These are phyloP conservation scores for Seladonia tumulorum DNA, from an alignment of 2,888 invertebrate genomes.

Conservation along the genomic window DNA sequence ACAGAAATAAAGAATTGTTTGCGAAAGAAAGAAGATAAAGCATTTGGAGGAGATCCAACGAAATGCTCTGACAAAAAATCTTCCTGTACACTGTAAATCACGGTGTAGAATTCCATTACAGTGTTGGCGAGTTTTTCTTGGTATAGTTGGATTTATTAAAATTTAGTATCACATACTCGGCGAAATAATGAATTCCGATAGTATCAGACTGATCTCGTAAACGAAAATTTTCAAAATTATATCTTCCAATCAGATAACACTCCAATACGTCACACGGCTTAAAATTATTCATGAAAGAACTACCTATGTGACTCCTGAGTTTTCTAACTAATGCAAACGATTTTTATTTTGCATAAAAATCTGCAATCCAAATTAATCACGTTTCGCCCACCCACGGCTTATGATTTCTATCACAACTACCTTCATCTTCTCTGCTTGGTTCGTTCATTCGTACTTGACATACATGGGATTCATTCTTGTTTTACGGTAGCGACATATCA, in stretches of 20 bases:
- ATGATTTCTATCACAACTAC: too few species aligned
- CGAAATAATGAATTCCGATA: not conserved
- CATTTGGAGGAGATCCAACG: not conserved
- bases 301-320: too few species aligned
- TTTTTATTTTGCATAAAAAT: too few species aligned
- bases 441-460: too few species aligned
- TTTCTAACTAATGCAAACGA: too few species aligned
- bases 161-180: not conserved
- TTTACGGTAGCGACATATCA: not conserved
- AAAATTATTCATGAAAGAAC: too few species aligned
- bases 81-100: not conserved
- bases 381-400: too few species aligned
- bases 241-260: too few species aligned
- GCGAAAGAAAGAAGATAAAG: not conserved
- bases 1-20: not conserved
- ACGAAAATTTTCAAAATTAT: not conserved
- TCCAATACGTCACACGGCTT: too few species aligned
- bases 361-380: too few species aligned
- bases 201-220: not conserved
- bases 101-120: not conserved
- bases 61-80: not conserved
- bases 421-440: too few species aligned
- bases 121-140: not conserved
- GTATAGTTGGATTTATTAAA: not conserved
- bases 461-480: too few species aligned